Conservation (phyloP, 2,888 invertebrate species). For the Drosophila bunnanda region DNA sequence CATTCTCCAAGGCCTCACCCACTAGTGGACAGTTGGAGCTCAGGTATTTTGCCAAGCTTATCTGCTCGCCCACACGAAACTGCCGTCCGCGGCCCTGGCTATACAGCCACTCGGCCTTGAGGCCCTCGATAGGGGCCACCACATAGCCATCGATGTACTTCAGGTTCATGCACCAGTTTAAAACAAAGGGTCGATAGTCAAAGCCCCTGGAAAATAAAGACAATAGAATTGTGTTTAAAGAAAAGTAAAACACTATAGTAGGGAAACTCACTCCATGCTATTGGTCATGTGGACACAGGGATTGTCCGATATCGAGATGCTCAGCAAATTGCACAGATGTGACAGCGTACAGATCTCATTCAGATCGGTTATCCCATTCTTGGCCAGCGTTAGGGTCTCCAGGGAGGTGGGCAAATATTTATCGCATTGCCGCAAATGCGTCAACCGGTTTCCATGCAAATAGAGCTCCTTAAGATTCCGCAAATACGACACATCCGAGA, state of each 20-base stretch:
- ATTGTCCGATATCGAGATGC: conserved; percentile 94
- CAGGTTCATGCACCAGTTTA: conserved; percentile 96
- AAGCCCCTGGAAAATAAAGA: conserved; percentile 88
- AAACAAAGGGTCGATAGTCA: conserved; percentile 95
- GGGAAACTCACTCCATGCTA: conserved; percentile 86
- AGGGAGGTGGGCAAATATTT: conserved; percentile 91
- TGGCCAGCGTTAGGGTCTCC: conserved; percentile 90
- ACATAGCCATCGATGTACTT: conserved; percentile 95
- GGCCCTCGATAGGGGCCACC: conserved; percentile 95
- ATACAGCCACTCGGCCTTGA: conserved; percentile 97
- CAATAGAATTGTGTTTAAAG: not conserved
- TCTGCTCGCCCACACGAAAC: conserved; percentile 94
- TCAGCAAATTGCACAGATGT: conserved; percentile 90
- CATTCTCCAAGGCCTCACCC: conserved; percentile 92
- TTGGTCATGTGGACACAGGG: conserved; percentile 92
- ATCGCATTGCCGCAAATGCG: conserved; percentile 92
- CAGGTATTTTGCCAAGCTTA: conserved; percentile 92
- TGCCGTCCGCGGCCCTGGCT: conserved; percentile 96
- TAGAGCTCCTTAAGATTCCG: conserved; percentile 93
- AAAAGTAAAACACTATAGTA: not conserved
- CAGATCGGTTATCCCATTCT: conserved; percentile 93
- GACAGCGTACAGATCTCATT: conserved; percentile 94
- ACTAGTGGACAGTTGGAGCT: conserved; percentile 93
- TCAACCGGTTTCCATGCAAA: conserved; percentile 94
- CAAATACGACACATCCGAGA: conserved; percentile 93